These are phyloP conservation scores for Zaprionus obscuricornis DNA, from an alignment of 2,888 invertebrate species.

Conservation along the genomic window DNA sequence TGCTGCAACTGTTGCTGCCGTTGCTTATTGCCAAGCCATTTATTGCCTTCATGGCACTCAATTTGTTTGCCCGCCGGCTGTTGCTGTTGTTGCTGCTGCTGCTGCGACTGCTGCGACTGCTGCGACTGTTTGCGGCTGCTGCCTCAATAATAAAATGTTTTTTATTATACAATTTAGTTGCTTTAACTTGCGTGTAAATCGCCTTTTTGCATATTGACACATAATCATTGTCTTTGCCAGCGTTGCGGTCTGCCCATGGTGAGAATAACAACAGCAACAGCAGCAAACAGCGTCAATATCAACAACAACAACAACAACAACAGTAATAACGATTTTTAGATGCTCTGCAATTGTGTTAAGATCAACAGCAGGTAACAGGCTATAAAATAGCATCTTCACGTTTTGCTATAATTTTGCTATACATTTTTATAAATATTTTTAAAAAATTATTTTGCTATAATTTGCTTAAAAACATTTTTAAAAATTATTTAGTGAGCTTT, in stretches of 20 bases:
- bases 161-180: conserved; percentile 76
- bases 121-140: too few relatives aligned
- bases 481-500: neutral
- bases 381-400: too few relatives aligned
- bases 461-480: neutral
- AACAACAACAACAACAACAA: neutral
- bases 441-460: neutral
- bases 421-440: too few relatives aligned
- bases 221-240: conserved; percentile 72
- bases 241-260: conserved; percentile 35
- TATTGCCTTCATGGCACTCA: conserved; percentile 77
- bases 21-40: conserved; percentile 66
- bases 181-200: conserved; percentile 75
- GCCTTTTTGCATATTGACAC: conserved; percentile 76
- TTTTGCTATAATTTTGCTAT: neutral
- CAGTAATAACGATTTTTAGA: neutral
- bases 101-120: neutral
- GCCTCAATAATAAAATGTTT: conserved; percentile 75
- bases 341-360: neutral
- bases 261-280: conserved; percentile 32
- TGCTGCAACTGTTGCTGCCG: conserved; percentile 24
- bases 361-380: too few relatives aligned
- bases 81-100: neutral
- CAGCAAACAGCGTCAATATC: neutral
- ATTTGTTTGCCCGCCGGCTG: conserved; percentile 73